Percentiles rank a stretch among this genome's conserved stretches.
These are phyloP conservation scores for Caenorhabditis doughertyi DNA, from an alignment of 2,888 invertebrate genomes.

Conservation along the genomic window DNA sequence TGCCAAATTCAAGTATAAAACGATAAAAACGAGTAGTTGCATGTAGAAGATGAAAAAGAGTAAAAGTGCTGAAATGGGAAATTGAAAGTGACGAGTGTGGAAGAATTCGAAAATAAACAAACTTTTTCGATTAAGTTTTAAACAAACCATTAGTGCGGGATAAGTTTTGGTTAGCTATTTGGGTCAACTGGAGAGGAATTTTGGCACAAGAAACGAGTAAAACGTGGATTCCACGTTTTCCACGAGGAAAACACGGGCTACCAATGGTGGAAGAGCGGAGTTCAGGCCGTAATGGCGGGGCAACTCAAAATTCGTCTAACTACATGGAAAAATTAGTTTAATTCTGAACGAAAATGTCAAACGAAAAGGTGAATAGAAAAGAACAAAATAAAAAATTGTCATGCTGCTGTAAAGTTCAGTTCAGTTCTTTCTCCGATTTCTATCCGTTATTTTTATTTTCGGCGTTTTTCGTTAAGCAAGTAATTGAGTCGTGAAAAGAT, in stretches of 20 bases:
- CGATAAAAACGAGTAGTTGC: conserved; percentile 40
- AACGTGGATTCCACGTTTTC: neutral
- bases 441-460: conserved; percentile 28
- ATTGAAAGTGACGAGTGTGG: neutral
- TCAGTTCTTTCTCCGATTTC: conserved; percentile 7
- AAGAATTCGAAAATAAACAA: neutral
- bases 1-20: conserved; percentile 10
- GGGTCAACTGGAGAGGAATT: neutral
- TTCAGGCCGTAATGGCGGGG: too few relatives aligned
- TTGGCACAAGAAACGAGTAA: neutral
- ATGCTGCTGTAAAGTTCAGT: conserved; percentile 24
- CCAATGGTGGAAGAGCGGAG: too few relatives aligned
- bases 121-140: conserved; percentile 53
- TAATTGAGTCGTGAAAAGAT: neutral
- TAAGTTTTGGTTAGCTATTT: too few relatives aligned
- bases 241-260: too few relatives aligned
- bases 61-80: conserved; percentile 20
- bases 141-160: conserved; percentile 16
- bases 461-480: neutral
- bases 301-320: neutral
- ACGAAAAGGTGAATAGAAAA: neutral
- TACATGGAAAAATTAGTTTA: neutral
- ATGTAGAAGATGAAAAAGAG: conserved; percentile 33
- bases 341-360: neutral
- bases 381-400: neutral